Conservation (phyloP, 2,888 invertebrate genomes). For the Pyrochroa serraticornis region DNA sequence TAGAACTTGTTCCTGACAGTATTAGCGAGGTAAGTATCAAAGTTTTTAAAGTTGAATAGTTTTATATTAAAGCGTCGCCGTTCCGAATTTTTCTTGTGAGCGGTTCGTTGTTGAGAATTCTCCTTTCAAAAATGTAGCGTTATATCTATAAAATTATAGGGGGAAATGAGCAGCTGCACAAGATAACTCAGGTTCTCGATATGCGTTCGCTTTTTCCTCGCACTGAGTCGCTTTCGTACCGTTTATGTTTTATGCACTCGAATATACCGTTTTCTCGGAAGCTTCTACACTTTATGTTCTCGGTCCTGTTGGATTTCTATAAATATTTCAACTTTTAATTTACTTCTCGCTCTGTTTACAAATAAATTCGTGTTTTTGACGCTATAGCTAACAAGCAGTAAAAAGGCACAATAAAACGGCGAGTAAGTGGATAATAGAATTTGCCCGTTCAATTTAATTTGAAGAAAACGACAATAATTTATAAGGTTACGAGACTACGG, state of each 20-base stretch:
- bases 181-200: slow-evolving; percentile 21
- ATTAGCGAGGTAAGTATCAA: slow-evolving; percentile 11
- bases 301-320: slow-evolving; percentile 28
- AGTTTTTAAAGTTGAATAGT: slow-evolving; percentile 11
- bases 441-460: slow-evolving; percentile 7
- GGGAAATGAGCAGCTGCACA: slow-evolving; percentile 21
- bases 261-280: slow-evolving; percentile 27
- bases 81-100: not conserved
- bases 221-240: slow-evolving; percentile 14
- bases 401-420: slow-evolving; percentile 18
- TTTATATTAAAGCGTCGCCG: slow-evolving; percentile 20
- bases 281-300: slow-evolving; percentile 29
- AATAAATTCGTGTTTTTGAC: slow-evolving; percentile 24
- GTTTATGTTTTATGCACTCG: slow-evolving; percentile 34
- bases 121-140: slow-evolving; percentile 3
- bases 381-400: slow-evolving; percentile 22
- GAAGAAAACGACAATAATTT: not conserved
- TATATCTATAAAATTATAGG: slow-evolving; percentile 16
- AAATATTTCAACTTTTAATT: slow-evolving; percentile 34
- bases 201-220: slow-evolving; percentile 6
- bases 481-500: no score
- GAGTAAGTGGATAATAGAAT: slow-evolving; percentile 20
- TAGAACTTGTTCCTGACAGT: slow-evolving; percentile 14
- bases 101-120: slow-evolving; percentile 6
- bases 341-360: slow-evolving; percentile 24